Conservation (phyloP, 2,113 vertebrate species). For the Rhabdornis inornatus region DNA sequence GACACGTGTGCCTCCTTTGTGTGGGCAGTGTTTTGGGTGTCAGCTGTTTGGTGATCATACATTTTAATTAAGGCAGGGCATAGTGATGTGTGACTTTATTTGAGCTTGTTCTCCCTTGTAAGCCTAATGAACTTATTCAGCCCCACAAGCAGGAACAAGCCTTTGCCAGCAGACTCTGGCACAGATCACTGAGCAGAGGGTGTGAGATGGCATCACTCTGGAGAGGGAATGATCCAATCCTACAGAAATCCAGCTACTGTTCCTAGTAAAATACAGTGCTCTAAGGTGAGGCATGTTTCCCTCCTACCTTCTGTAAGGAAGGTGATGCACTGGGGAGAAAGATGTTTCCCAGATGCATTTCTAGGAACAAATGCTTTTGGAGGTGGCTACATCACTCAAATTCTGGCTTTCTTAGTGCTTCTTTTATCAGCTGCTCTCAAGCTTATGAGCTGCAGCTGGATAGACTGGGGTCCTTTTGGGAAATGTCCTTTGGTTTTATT, state of each 20-base stretch:
- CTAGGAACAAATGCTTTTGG: neutral
- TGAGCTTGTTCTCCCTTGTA: neutral
- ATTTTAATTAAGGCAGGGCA: conserved; percentile 4
- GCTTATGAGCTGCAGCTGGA: neutral
- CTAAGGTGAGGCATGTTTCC: neutral
- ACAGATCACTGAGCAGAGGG: neutral
- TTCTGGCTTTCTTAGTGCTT: neutral
- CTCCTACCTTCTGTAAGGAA: neutral
- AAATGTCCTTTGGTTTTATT: neutral
- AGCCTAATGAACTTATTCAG: neutral
- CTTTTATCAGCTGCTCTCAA: neutral
- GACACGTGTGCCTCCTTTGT: neutral
- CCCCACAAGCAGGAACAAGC: neutral
- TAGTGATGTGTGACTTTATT: neutral
- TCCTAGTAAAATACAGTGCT: neutral
- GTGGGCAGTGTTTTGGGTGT: neutral
- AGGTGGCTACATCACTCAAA: neutral
- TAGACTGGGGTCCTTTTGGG: neutral
- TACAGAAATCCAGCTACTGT: neutral
- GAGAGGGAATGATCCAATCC: neutral
- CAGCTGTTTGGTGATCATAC: neutral
- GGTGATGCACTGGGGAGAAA: accelerated
- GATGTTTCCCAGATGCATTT: neutral
- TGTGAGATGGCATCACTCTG: neutral
- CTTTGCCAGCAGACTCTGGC: neutral